Evolutionary conservation across 2,113 vertebrate species (phyloP).

Genomic region (Australoheros scitulus): DNA sequence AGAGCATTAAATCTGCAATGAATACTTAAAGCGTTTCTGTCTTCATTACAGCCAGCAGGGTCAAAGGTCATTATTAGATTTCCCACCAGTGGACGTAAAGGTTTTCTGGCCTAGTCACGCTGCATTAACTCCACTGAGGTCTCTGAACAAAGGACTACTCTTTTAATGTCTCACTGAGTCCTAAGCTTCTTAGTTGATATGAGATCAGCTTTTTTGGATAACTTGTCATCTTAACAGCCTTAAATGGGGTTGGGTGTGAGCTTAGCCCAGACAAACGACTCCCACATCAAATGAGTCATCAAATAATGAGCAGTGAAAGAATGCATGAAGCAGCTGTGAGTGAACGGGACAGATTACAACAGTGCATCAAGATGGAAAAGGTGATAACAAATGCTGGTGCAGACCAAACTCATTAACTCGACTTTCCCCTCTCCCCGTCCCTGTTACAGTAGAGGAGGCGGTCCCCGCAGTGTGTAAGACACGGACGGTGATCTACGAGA

Average conservation of each 20-base stretch:
- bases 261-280: constrained; percentile 51
- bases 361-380: constrained; percentile 35
- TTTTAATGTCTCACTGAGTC: constrained; percentile 53
- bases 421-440: background rate
- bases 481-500: constrained; percentile 97
- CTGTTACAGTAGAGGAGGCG: constrained; percentile 87
- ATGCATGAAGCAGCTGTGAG: constrained; percentile 51
- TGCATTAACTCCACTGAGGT: constrained; percentile 51
- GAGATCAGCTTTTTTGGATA: constrained; percentile 62
- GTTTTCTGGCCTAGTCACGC: constrained; percentile 53
- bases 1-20: constrained; percentile 38
- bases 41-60: constrained; percentile 28
- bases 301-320: constrained; percentile 54
- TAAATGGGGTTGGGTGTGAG: constrained; percentile 51
- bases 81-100: constrained; percentile 43
- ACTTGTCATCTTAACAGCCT: constrained; percentile 51
- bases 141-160: constrained; percentile 59
- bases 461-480: constrained; percentile 95
- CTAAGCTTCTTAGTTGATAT: constrained; percentile 65
- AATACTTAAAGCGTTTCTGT: constrained; percentile 32
- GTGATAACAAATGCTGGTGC: constrained; percentile 26
- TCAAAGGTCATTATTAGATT: constrained; percentile 61
- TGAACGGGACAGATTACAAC: constrained; percentile 30
- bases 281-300: constrained; percentile 66
- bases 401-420: background rate